phyloP scores from a whole-genome alignment of 92 coral and sea anemone genomes.

The Palythoa heliodiscus region DNA sequence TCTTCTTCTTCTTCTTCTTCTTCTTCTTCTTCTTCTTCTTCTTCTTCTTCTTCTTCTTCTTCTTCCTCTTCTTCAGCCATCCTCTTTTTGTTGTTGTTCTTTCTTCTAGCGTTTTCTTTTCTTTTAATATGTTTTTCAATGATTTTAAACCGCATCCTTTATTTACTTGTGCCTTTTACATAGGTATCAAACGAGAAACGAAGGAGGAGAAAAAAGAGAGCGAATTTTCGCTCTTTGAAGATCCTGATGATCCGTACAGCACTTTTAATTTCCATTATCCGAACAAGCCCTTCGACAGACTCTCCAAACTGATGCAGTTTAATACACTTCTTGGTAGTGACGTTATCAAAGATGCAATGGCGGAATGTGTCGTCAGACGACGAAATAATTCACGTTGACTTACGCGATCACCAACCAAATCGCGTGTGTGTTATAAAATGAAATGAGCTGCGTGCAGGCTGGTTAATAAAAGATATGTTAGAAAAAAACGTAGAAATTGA shows the following conservation, averaged over 20 bases:
- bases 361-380: slow-evolving; percentile 57
- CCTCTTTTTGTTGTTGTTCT: no score
- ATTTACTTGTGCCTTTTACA: background rate
- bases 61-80: background rate
- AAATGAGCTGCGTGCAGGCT: no score
- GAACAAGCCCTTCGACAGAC: slow-evolving; percentile 56
- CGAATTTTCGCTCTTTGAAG: slow-evolving; percentile 75
- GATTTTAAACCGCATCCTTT: background rate
- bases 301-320: slow-evolving; percentile 65
- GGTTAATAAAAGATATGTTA: no score
- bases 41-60: background rate
- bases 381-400: background rate
- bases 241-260: slow-evolving; percentile 62
- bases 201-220: slow-evolving; percentile 57
- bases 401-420: no score
- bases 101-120: background rate
- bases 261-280: slow-evolving; percentile 73
- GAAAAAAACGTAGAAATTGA: no score
- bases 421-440: no score
- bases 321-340: slow-evolving; percentile 64
- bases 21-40: background rate
- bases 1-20: background rate
- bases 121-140: background rate
- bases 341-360: slow-evolving; percentile 66
- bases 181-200: slow-evolving; percentile 58